Evolutionary conservation across 1,140 invertebrate genomes (phyloP).

Genomic region (Drosophila biarmipes): DNA sequence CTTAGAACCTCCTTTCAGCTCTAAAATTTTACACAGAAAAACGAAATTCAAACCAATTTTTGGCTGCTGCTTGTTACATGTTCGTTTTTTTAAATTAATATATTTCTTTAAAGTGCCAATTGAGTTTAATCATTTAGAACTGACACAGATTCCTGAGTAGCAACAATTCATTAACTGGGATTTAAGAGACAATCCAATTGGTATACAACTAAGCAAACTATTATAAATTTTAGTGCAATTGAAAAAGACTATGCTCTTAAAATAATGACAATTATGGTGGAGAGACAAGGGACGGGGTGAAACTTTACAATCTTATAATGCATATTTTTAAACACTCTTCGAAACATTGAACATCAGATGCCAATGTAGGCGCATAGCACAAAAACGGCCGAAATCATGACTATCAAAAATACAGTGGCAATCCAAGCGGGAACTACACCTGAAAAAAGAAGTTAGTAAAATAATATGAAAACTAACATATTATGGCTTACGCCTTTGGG

Average conservation of each 20-base stretch:
- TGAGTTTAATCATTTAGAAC: too few species aligned
- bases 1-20: too few species aligned
- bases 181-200: too few species aligned
- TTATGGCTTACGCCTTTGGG: constrained; percentile 89
- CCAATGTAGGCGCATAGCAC: constrained; percentile 91
- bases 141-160: too few species aligned
- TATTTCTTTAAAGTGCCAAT: too few species aligned
- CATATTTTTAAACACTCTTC: constrained; percentile 50
- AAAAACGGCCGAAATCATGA: constrained; percentile 91
- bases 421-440: constrained; percentile 92
- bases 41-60: too few species aligned
- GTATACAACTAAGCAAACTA: constrained; percentile 35
- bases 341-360: constrained; percentile 87
- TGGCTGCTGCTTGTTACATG: too few species aligned
- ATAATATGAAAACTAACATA: not conserved
- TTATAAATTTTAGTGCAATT: constrained; percentile 47
- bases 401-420: constrained; percentile 89
- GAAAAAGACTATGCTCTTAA: constrained; percentile 69
- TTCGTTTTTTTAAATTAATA: too few species aligned
- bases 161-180: too few species aligned
- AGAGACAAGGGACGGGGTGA: constrained; percentile 5
- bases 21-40: too few species aligned
- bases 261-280: constrained; percentile 52
- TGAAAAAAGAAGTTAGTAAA: constrained; percentile 84
- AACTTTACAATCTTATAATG: constrained; percentile 72